Percentiles rank a stretch among this genome's conserved stretches.
Conservation (phyloP, 2,888 invertebrate genomes). For the Griposia aprilina region DNA sequence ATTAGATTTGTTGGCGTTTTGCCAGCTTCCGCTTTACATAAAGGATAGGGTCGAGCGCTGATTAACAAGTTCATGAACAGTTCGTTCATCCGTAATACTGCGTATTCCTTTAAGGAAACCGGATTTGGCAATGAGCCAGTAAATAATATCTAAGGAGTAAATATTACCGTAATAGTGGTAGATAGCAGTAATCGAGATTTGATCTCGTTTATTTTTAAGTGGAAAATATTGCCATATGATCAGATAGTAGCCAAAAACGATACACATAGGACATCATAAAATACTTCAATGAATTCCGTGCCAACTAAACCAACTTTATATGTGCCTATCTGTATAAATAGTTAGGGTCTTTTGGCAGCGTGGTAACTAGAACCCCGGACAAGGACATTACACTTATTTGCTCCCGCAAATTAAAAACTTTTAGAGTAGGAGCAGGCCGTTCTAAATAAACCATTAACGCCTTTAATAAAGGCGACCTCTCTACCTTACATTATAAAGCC, state of each 20-base stretch:
- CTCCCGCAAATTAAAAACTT: slow-evolving; percentile 12
- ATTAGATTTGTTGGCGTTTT: slow-evolving; percentile 41
- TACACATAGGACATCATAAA: neutral
- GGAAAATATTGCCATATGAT: neutral
- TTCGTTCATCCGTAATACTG: slow-evolving; percentile 36
- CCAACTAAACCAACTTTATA: neutral
- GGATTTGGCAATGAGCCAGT: slow-evolving; percentile 36
- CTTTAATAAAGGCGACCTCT: slow-evolving; percentile 19
- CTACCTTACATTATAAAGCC: slow-evolving; percentile 21
- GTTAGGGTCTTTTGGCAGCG: neutral
- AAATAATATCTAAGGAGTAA: slow-evolving; percentile 5
- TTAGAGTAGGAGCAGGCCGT: neutral
- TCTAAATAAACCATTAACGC: slow-evolving; percentile 33
- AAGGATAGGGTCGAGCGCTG: slow-evolving; percentile 29
- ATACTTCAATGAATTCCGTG: neutral
- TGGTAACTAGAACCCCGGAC: neutral
- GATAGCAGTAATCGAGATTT: slow-evolving; percentile 9
- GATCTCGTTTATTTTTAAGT: slow-evolving; percentile 3
- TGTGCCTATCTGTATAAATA: neutral
- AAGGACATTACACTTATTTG: neutral
- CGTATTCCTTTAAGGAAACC: slow-evolving; percentile 19
- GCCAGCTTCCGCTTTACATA: slow-evolving; percentile 42
- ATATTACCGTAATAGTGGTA: slow-evolving; percentile 28
- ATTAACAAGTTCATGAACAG: slow-evolving; percentile 58
- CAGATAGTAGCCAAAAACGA: neutral